Percentiles rank a stretch among this genome's conserved stretches.
phyloP scores from a whole-genome alignment of 2,888 invertebrate genomes.

The Apamea monoglypha region DNA sequence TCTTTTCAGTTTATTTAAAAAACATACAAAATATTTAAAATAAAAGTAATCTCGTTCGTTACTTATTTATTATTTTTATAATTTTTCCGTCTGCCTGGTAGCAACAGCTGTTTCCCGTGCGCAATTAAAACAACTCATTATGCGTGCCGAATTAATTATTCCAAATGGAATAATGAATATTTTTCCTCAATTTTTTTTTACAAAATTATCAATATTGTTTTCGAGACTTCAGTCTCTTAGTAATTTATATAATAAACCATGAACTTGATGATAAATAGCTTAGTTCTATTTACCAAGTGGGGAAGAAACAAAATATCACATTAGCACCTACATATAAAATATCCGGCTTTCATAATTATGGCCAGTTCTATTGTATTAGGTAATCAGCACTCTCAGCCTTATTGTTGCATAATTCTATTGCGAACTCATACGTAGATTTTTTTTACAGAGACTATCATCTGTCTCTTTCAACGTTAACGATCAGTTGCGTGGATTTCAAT shows the following conservation, averaged over 20 bases:
- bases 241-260: neutral
- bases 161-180: neutral
- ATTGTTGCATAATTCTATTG: neutral
- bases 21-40: neutral
- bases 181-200: neutral
- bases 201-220: neutral
- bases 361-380: neutral
- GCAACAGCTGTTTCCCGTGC: constrained; percentile 27
- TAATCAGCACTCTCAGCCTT: neutral
- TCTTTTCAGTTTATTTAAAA: no score
- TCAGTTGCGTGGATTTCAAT: neutral
- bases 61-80: neutral
- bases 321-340: neutral
- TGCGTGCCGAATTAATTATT: constrained; percentile 17
- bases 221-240: neutral
- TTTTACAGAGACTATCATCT: neutral
- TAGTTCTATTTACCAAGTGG: neutral
- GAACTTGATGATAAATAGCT: neutral
- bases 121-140: constrained; percentile 16
- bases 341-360: neutral
- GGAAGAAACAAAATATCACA: neutral
- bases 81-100: neutral
- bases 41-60: neutral
- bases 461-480: neutral
- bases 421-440: neutral